Evolutionary conservation across 2,797 vertebrate species (phyloP).

Genomic region (Chiloscyllium punctatum): DNA sequence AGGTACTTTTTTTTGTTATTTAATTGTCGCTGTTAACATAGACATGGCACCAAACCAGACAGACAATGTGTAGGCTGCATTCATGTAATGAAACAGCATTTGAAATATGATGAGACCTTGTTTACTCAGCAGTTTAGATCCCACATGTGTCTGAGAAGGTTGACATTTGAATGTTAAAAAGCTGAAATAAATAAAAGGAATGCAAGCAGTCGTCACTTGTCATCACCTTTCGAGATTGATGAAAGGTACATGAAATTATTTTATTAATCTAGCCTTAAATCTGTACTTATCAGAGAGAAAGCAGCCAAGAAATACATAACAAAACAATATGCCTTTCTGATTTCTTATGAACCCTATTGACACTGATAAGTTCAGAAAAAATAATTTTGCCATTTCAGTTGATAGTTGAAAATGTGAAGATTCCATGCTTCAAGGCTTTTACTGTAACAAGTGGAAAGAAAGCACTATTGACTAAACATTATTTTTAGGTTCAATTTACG

Average conservation of each 20-base stretch:
- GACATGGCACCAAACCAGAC: neutral
- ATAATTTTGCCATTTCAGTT: neutral
- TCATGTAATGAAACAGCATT: neutral
- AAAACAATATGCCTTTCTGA: neutral
- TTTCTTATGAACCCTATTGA: neutral
- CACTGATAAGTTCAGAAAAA: neutral
- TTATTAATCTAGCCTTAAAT: neutral
- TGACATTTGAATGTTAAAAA: conserved; percentile 10
- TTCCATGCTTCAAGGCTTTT: neutral
- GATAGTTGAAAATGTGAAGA: neutral
- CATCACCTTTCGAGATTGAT: neutral
- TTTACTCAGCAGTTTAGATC: neutral
- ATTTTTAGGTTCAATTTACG: neutral
- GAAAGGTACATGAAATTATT: neutral
- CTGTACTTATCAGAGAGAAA: neutral
- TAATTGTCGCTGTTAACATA: neutral
- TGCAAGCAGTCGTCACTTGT: neutral
- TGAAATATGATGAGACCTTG: neutral
- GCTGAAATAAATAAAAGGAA: neutral
- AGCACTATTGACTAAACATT: neutral
- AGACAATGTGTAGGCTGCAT: neutral
- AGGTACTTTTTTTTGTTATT: neutral
- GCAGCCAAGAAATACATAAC: neutral
- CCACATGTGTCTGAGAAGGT: neutral
- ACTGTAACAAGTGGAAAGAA: neutral